Evolutionary conservation across 2,888 invertebrate genomes (phyloP), one percentile per base, ranked within the genome.

Genomic region (Tachystola acroxantha): DNA sequence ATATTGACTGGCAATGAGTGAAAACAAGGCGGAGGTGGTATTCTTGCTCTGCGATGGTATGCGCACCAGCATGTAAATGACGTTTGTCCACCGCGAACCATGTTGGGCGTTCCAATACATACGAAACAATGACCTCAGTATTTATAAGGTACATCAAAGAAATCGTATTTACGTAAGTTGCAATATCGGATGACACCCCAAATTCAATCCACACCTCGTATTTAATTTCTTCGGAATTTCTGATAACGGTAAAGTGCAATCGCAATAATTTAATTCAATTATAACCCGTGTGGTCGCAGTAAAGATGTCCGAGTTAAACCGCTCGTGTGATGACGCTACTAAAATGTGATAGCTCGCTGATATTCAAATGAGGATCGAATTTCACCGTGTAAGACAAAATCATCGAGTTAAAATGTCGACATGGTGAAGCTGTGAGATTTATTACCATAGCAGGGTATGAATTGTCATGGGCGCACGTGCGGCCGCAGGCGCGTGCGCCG

Each of bases 361-460:
- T 72, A 77, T 68, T 73, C 69, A 67, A 69, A 63, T 68, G 59
- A 68, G 73, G 55, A 51, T 82, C 74, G 63, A 70, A 76, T 81
- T 80, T 72, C 76, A 64, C 67, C 55, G 65, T 51, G 58, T 61
- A 53, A 64, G 58, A 60, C n/a, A n/a, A 57, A 59, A 54, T 50
- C 57, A 51, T 53, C 44, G 43, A 61, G 61, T 62, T 62, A 64
- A 62, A n/a, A 69, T 70, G 74, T 69, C 70, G 70, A 71, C 71
- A 65, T 48, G 48, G 50, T 40, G 48, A 14, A 46, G 44, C 59
- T 58, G 46, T 46, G 49, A 69, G 76, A 82, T 82, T 81, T 82
- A 82, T 81, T 67, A 64, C 65, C 64, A 64, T 64, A 61, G 53
- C 60, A 55, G 53, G 64, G 62, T 59, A 7, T 25, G 12, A 12